These are phyloP conservation scores for Scomber scombrus DNA, from an alignment of 2,113 vertebrate species.

Conservation along the genomic window DNA sequence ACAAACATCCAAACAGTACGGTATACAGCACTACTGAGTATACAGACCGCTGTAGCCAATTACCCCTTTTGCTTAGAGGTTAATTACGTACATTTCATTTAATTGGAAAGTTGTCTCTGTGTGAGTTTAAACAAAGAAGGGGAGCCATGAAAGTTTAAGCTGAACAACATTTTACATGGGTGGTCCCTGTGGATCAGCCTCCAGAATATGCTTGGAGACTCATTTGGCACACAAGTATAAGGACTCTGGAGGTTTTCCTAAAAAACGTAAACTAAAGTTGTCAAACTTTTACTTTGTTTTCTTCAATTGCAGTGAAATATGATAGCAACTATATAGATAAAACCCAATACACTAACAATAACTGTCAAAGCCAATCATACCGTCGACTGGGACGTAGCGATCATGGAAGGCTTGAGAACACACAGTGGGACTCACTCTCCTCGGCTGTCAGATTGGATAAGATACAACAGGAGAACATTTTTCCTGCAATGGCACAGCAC, in stretches of 20 bases:
- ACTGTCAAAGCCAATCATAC: not conserved
- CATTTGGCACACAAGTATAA: too few relatives aligned
- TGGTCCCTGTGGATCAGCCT: not conserved
- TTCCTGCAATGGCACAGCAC: not conserved
- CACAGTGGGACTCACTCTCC: too few relatives aligned
- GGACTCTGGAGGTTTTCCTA: too few relatives aligned
- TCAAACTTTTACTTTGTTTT: too few relatives aligned
- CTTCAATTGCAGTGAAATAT: not conserved
- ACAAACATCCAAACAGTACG: not conserved
- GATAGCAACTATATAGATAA: not conserved
- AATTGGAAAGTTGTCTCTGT: constrained; percentile 1
- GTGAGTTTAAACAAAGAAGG: not conserved
- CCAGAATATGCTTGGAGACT: not conserved
- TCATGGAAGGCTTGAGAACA: too few relatives aligned
- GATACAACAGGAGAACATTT: not conserved
- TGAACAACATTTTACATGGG: not conserved
- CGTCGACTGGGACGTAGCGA: too few relatives aligned
- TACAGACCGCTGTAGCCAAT: not conserved
- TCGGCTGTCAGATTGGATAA: not conserved
- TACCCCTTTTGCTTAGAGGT: not conserved
- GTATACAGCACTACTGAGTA: not conserved
- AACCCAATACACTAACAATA: not conserved
- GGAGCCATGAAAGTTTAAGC: not conserved
- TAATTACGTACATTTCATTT: not conserved
- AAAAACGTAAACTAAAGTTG: too few relatives aligned